Percentiles rank a stretch among this genome's conserved stretches.
Conservation (phyloP, 2,113 vertebrate species). For the Lycaon pictus region DNA sequence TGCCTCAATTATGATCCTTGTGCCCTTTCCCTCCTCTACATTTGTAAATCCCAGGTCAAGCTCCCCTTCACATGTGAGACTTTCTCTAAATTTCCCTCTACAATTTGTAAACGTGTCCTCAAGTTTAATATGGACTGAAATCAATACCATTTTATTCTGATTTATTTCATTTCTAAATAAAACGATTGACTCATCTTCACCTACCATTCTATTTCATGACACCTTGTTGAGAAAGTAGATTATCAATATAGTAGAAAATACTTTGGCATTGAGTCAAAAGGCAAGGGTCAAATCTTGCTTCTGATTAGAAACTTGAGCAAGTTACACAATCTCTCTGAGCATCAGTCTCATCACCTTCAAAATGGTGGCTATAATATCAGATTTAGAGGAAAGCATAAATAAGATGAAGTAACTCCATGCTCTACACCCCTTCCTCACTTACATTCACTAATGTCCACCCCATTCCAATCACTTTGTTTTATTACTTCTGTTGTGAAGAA, state of each 20-base stretch:
- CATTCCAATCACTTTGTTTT: background rate
- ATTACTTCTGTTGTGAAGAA: background rate
- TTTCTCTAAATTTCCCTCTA: background rate
- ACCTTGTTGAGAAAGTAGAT: background rate
- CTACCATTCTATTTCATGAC: background rate
- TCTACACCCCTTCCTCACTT: background rate
- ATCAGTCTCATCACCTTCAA: background rate
- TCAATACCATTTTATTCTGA: background rate
- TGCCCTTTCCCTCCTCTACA: background rate
- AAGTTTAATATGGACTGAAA: background rate
- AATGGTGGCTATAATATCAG: background rate
- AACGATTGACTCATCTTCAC: background rate
- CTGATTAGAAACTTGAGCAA: background rate
- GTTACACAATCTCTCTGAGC: background rate
- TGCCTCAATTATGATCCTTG: background rate
- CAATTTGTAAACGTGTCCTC: background rate
- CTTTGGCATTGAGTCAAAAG: background rate
- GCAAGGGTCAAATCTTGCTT: background rate
- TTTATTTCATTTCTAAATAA: slow-evolving; percentile 1
- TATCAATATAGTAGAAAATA: background rate
- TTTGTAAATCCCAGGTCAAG: background rate
- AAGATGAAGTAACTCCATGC: background rate
- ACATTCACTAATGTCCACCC: background rate
- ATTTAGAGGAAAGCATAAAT: background rate
- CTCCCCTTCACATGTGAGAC: background rate